Base-by-base conservation (phyloP, 92 coral and sea anemone species). In the Umimayanthus chanpuru region DNA sequence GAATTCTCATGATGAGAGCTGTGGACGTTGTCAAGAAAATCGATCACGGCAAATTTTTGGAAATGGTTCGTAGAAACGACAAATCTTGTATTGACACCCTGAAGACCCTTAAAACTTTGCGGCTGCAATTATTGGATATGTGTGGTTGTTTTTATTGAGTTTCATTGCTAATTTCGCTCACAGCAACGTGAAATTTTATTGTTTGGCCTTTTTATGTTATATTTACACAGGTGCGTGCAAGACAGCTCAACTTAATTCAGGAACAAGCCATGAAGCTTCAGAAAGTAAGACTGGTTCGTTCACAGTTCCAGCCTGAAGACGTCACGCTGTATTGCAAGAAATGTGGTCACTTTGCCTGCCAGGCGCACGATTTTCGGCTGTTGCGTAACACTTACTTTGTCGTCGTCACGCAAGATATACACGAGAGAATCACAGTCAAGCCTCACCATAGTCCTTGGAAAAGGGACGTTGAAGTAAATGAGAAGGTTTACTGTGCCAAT, bases 361-460 rank as follows among this genome's bases (percentile, higher is more conserved):
- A 88, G 36, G 94, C 92, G 29, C 85, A 88, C 25, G 87, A 94
- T 76, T 85, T 94, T 43, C 90, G 90, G 9, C 4, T 68, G 38
- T 53, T 85, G 50, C 36, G 25, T 21, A 25, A 77, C 20, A 68
- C 85, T 6, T 81, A 86, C 71, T 87, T 70, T 53, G 89, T 94
- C 23, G 92, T 92, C 3, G 87, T 88, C 70, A 79, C 73, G 75
- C 32, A 64, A 26, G 88, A 82, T 15, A 53, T 92, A 77, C 12
- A n/a, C 38, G 81, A 92, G 20, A 89, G 78, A 66, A 88, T 90
- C 65, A 71, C 55, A 49, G 26, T 89, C 73, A 89, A 81, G 88
- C 88, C 90, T 2, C 92, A 92, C 67, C 83, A 32, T n/a, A 91
- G 77, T 20, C 93, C 93, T n/a, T n/a, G n/a, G n/a, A n/a, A n/a